Base-by-base conservation (phyloP, 2,113 vertebrate species). In the Vidua macroura region DNA sequence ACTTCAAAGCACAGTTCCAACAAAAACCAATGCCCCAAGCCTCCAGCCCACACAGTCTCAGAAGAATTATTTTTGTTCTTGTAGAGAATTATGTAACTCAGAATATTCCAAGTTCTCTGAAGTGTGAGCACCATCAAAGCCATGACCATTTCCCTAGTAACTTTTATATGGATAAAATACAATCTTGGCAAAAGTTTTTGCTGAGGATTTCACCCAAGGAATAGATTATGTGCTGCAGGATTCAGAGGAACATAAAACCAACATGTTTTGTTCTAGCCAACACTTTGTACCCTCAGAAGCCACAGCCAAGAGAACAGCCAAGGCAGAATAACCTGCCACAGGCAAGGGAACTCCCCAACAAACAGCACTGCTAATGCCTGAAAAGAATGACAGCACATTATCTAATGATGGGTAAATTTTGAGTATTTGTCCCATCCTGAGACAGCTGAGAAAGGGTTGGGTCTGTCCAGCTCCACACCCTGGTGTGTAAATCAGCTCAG, bases 31-130 rank as follows among this genome's bases (percentile, higher is more conserved):
- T 3, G 33, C 72, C 62, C 44, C 56, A 27, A 79, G 84, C 82
- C 68, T 89, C 44, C 91, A 94, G 84, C 96, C 91, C 94, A 95
- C 92, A 94, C 83, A 83, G 73, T 63, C 95, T 93, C 92, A 28
- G 56, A 86, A 81, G 86, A 88, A 82, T 72, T 84, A 24, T 39
- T 86, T 90, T 86, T 81, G 66, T 53, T 94, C 83, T 90, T 62
- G 46, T 86, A 67, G 60, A 56, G 72, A 88, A 90, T 93, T 92
- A 95, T 11, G 0, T 84, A 96, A 93, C 83, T 80, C 31, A 5
- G 66, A 79, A 88, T 55, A 51, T 63, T 92, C 59, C 31, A 68
- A 80, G 13, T 43, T 49, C 69, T 80, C 83, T 82, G 56, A 81
- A 78, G 75, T 41, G 37, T 4, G 49, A 93, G 39, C 67, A 72